Percentiles rank a stretch among this genome's conserved stretches.
Evolutionary conservation across 2,113 vertebrate species (phyloP).

Genomic region (Lagopus muta): DNA sequence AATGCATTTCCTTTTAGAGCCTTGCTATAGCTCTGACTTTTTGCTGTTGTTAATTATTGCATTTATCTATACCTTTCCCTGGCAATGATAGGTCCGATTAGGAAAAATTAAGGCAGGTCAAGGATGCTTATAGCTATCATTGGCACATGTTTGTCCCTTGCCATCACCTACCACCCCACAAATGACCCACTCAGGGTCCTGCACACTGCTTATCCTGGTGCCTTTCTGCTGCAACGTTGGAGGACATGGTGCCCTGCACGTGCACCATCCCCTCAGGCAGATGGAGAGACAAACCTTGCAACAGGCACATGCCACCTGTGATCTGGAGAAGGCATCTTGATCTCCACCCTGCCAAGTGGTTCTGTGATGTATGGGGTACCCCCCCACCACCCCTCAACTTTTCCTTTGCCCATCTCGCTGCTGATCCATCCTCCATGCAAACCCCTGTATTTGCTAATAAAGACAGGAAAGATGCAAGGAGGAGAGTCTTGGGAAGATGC

Average conservation of each 20-base stretch:
- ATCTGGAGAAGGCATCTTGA: background rate
- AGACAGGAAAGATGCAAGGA: background rate
- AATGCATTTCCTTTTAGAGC: slow-evolving; percentile 57
- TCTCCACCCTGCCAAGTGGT: background rate
- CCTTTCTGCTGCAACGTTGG: background rate
- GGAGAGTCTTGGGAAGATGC: background rate
- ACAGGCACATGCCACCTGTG: rapidly evolving
- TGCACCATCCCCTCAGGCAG: too few relatives aligned
- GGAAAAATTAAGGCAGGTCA: slow-evolving; percentile 47
- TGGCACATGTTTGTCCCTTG: slow-evolving; percentile 17
- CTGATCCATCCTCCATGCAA: background rate
- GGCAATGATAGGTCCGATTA: slow-evolving; percentile 25
- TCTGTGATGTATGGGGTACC: background rate
- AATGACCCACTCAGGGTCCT: background rate
- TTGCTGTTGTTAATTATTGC: background rate
- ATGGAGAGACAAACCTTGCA: too few relatives aligned
- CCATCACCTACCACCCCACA: background rate
- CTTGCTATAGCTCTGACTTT: slow-evolving; percentile 9
- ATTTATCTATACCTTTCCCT: slow-evolving; percentile 21
- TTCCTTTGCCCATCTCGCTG: rapidly evolving
- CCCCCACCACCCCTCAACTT: background rate
- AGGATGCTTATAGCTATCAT: background rate
- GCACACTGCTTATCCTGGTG: background rate
- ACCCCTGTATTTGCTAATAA: background rate
- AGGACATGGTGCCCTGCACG: background rate